Evolutionary conservation across 1,140 invertebrate species (phyloP).

Genomic region (Epicauta chinensis): DNA sequence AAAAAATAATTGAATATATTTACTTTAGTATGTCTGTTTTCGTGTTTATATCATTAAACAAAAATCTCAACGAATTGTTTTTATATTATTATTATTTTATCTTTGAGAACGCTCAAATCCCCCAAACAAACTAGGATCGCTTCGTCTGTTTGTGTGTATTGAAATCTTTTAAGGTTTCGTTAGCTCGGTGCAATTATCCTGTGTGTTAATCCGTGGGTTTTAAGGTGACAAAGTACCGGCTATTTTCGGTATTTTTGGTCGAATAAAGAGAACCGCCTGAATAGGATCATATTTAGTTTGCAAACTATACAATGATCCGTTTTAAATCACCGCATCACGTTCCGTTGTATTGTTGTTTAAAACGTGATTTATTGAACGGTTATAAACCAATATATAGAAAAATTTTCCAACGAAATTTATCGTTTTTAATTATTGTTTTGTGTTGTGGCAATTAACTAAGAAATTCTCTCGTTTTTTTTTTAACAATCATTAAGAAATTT

Average conservation of each 20-base stretch:
- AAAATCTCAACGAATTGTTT: no score
- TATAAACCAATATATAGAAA: conserved; percentile 12
- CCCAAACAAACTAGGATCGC: no score
- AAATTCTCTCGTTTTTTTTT: conserved; percentile 10
- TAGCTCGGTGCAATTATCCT: no score
- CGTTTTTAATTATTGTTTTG: conserved; percentile 10
- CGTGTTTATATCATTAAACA: no score
- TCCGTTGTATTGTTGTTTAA: no score
- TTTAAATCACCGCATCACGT: background rate
- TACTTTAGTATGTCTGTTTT: no score
- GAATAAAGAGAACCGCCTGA: conserved; percentile 23
- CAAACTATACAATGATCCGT: conserved; percentile 16
- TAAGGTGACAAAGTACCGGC: conserved; percentile 20
- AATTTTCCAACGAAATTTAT: conserved; percentile 3
- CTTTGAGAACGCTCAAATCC: no score
- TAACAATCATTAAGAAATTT: conserved; percentile 19
- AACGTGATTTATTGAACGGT: conserved; percentile 6
- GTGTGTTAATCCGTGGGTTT: background rate
- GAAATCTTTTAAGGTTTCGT: no score
- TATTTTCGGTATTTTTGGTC: conserved; percentile 11
- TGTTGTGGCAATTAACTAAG: conserved; percentile 11
- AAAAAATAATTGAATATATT: no score
- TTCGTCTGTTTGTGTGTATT: no score
- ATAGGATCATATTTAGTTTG: conserved; percentile 19
- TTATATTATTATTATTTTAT: no score